Base-by-base conservation (phyloP, 2,113 vertebrate genomes). In the Psophia crepitans region DNA sequence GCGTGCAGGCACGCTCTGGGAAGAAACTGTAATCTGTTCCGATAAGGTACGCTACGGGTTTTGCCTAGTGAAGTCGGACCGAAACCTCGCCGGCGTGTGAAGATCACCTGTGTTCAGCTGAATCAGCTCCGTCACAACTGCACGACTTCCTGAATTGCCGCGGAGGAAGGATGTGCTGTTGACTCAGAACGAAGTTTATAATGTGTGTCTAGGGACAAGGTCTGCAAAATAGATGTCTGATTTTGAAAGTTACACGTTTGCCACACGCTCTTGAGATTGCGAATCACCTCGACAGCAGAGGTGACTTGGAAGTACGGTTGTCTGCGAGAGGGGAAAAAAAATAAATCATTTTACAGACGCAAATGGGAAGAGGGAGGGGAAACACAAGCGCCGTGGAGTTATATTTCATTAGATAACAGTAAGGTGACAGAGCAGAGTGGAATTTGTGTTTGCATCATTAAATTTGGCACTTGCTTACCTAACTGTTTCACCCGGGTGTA, bases 111-210 rank as follows among this genome's bases (percentile, higher is more conserved):
- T 5, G 0, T 89, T 85, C 19, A 8, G 66, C 84, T 94, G 90
- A 74, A 46, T 80, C 88, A 93, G 70, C 71, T 73, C 23, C 11
- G 15, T 61, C 61, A 56, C 37, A n/a, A 24, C 70, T 39, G 61
- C 93, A 65, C 1, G 27, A 66, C 79, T 91, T 88, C 90, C 88
- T 81, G 95, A 86, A 81, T 48, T 86, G 85, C 68, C 69, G 54
- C 14, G 0, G 12, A 95, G 90, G 95, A 88, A 94, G 79, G 85
- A 88, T 65, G 94, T 88, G 92, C 87, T 80, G 58, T 80, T 92
- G 79, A 90, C 70, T 93, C 90, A 70, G 76, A 92, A 90, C 76
- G 74, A 85, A 33, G 70, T 49, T 63, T 81, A 24, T 46, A 43
- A 54, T 11, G 54, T 78, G 43, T 35, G 71, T 32, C 51, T 78